phyloP scores from a whole-genome alignment of 2,797 vertebrate species.

The Sebastes kiyomatsui region DNA sequence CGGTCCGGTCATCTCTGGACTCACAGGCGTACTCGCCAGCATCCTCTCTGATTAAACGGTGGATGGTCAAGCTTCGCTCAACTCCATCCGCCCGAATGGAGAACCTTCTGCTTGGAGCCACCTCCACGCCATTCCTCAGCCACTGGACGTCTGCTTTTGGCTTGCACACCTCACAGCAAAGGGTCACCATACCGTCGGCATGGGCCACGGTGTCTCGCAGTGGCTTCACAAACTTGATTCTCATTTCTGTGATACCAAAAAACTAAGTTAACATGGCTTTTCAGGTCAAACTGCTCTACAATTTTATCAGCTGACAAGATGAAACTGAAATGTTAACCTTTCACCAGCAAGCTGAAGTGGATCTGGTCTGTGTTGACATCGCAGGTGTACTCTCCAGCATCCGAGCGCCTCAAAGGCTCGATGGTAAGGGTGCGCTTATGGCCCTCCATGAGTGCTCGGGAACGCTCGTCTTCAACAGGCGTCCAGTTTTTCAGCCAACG shows the following conservation, averaged over 20 bases:
- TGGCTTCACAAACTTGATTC: constrained; percentile 83
- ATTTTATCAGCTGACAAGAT: neutral
- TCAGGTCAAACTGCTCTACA: neutral
- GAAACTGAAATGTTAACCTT: constrained; percentile 75
- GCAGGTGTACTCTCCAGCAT: constrained; percentile 89
- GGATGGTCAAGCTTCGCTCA: constrained; percentile 82
- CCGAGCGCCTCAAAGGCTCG: constrained; percentile 80
- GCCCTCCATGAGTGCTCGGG: constrained; percentile 79
- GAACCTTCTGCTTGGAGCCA: constrained; percentile 76
- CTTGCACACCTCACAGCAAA: constrained; percentile 82
- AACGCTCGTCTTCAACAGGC: constrained; percentile 78
- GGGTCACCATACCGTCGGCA: constrained; percentile 84
- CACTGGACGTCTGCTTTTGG: constrained; percentile 85
- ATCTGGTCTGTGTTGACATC: constrained; percentile 86
- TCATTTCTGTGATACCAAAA: constrained; percentile 80
- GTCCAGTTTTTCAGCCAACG: constrained; percentile 88
- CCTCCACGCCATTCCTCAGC: constrained; percentile 81
- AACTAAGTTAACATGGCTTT: neutral
- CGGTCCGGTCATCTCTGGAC: constrained; percentile 81
- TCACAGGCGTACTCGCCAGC: constrained; percentile 83
- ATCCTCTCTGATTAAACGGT: constrained; percentile 80
- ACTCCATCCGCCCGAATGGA: constrained; percentile 81
- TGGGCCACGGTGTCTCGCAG: constrained; percentile 83
- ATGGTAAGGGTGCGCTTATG: constrained; percentile 84
- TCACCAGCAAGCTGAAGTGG: constrained; percentile 85